phyloP scores from a whole-genome alignment of 2,113 vertebrate species.

The Megaceryle maxima region DNA sequence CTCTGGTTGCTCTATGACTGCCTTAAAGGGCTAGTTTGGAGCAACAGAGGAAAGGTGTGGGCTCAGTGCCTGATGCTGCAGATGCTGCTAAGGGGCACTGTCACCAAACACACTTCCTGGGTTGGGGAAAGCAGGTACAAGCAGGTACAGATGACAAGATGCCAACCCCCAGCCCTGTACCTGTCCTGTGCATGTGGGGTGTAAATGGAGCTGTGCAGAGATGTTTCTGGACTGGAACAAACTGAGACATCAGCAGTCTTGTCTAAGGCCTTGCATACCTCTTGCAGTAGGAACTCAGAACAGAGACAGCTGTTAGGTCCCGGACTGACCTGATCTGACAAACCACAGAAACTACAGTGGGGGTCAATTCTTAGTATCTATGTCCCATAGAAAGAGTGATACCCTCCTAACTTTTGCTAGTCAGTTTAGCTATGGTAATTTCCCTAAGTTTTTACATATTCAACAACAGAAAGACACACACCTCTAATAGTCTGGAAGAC shows the following conservation, averaged over 20 bases:
- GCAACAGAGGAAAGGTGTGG: not conserved
- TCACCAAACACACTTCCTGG: fast-evolving
- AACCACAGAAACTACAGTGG: not conserved
- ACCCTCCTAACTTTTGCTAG: not conserved
- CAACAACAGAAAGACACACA: not conserved
- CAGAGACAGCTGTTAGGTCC: not conserved
- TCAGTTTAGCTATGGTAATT: not conserved
- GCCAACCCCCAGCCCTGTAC: no score
- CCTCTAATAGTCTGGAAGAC: not conserved
- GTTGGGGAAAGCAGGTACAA: fast-evolving
- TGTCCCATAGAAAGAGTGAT: not conserved
- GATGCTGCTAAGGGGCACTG: not conserved
- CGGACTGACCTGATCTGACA: not conserved
- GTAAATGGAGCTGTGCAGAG: not conserved
- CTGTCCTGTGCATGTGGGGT: fast-evolving
- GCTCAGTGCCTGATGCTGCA: not conserved
- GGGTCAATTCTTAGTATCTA: not conserved
- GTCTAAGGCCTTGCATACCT: not conserved
- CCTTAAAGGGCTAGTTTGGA: not conserved
- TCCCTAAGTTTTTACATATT: not conserved
- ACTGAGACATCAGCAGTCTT: not conserved
- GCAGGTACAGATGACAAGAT: not conserved
- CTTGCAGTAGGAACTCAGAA: not conserved
- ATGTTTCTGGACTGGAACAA: not conserved
- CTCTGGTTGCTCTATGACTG: not conserved